A percentile compares a stretch with the other conserved stretches of the same genome.
These are phyloP conservation scores for Cryptus viduatorius DNA, from an alignment of 2,888 invertebrate genomes.

Conservation along the genomic window DNA sequence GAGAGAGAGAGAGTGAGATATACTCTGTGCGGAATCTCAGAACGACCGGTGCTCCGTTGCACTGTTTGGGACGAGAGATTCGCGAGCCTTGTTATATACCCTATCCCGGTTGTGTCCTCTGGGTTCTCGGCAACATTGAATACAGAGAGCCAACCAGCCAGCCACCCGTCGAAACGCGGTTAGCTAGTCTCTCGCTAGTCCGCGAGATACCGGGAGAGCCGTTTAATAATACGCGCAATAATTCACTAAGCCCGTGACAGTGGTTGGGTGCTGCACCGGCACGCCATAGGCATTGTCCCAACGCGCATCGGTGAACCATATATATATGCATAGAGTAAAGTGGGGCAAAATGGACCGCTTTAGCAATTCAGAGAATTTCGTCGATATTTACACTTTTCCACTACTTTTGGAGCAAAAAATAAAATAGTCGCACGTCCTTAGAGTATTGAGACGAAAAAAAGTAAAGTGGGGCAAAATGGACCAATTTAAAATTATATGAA, in stretches of 20 bases:
- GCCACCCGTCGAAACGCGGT: conserved; percentile 60
- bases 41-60: conserved; percentile 38
- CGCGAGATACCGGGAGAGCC: conserved; percentile 54
- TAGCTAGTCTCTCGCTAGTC: conserved; percentile 48
- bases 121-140: conserved; percentile 15
- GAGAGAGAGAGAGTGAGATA: too few relatives aligned
- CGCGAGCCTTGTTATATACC: conserved; percentile 24
- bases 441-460: too few relatives aligned
- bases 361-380: too few relatives aligned
- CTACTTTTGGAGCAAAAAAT: too few relatives aligned
- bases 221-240: conserved; percentile 79
- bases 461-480: too few relatives aligned
- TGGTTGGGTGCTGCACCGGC: conserved; percentile 74
- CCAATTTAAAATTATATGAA: too few relatives aligned
- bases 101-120: conserved; percentile 34
- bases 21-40: conserved; percentile 54
- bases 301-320: conserved; percentile 62
- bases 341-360: too few relatives aligned
- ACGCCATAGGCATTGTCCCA: conserved; percentile 76
- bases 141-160: conserved; percentile 36
- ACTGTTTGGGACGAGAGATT: conserved; percentile 38
- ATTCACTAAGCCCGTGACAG: conserved; percentile 78
- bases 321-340: background rate
- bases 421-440: too few relatives aligned
- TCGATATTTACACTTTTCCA: background rate